Evolutionary conservation across 1,140 invertebrate species (phyloP).

Genomic region (Heliconius hewitsoni): DNA sequence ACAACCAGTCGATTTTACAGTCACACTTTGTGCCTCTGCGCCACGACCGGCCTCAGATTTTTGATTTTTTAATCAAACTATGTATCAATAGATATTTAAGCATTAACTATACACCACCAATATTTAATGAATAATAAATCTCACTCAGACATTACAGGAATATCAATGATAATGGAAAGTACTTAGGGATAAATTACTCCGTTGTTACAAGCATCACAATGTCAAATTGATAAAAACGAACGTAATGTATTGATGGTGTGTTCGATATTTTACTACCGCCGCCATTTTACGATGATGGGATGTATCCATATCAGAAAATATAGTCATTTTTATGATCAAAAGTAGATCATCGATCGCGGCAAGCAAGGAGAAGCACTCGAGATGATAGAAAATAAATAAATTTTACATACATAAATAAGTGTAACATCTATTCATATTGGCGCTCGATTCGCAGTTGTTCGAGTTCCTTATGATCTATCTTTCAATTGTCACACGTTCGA

Average conservation of each 20-base stretch:
- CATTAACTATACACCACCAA: background rate
- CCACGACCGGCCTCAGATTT: too few species aligned
- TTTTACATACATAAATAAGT: constrained; percentile 1
- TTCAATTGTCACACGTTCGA: constrained; percentile 16
- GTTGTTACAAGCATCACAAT: constrained; percentile 27
- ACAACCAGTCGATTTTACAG: too few species aligned
- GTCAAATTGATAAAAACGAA: constrained; percentile 42
- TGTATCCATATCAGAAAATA: constrained; percentile 55
- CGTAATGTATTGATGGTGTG: constrained; percentile 50
- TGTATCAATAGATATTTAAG: background rate
- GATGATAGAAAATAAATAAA: constrained; percentile 31
- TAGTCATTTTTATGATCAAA: constrained; percentile 60
- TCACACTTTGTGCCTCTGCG: too few species aligned
- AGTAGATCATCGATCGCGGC: constrained; percentile 29
- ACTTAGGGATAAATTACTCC: background rate
- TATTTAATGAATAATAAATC: constrained; percentile 3
- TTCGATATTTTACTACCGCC: constrained; percentile 52
- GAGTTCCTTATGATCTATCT: constrained; percentile 1
- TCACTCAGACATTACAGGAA: background rate
- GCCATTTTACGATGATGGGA: constrained; percentile 64
- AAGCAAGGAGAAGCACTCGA: constrained; percentile 24
- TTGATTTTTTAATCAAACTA: too few species aligned
- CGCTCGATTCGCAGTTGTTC: background rate
- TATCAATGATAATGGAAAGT: background rate
- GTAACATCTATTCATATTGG: background rate